A percentile compares a stretch with the other conserved stretches of the same genome.
Conservation (phyloP, 2,888 invertebrate species). For the Blera fallax region DNA sequence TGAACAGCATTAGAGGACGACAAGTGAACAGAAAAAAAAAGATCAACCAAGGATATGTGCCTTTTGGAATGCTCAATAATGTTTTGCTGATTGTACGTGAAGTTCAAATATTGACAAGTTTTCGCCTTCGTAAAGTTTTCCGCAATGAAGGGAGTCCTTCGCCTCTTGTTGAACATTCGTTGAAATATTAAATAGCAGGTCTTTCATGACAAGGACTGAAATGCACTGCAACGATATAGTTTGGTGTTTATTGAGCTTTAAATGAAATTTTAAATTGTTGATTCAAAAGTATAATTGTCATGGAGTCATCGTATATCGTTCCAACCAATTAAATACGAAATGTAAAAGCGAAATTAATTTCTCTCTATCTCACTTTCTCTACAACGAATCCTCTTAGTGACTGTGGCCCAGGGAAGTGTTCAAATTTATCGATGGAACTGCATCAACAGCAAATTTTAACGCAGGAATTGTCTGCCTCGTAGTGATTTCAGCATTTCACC, state of each 20-base stretch:
- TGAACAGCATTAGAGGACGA: background rate
- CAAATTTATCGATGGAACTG: slow-evolving; percentile 46
- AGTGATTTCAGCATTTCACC: slow-evolving; percentile 9
- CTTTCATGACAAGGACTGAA: slow-evolving; percentile 41
- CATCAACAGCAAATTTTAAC: slow-evolving; percentile 18
- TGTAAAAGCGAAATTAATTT: slow-evolving; percentile 17
- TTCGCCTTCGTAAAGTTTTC: slow-evolving; percentile 13
- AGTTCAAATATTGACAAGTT: slow-evolving; percentile 63
- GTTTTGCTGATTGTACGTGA: slow-evolving; percentile 47
- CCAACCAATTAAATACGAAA: slow-evolving; percentile 52
- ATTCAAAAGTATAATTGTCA: slow-evolving; percentile 21
- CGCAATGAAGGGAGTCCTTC: slow-evolving; percentile 33
- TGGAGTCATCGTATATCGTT: slow-evolving; percentile 18
- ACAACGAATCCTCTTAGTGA: background rate
- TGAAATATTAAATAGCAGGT: slow-evolving; percentile 52
- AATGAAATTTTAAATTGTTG: slow-evolving; percentile 44
- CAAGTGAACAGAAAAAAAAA: background rate
- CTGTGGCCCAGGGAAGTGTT: background rate
- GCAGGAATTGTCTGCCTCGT: background rate
- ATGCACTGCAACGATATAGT: slow-evolving; percentile 23
- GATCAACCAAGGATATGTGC: slow-evolving; percentile 15
- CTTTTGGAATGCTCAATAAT: slow-evolving; percentile 35
- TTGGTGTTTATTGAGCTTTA: slow-evolving; percentile 33
- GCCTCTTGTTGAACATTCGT: slow-evolving; percentile 1
- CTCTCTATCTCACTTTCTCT: background rate